phyloP scores from a whole-genome alignment of 2,113 vertebrate species.

The Brachypodius melanocephalos region DNA sequence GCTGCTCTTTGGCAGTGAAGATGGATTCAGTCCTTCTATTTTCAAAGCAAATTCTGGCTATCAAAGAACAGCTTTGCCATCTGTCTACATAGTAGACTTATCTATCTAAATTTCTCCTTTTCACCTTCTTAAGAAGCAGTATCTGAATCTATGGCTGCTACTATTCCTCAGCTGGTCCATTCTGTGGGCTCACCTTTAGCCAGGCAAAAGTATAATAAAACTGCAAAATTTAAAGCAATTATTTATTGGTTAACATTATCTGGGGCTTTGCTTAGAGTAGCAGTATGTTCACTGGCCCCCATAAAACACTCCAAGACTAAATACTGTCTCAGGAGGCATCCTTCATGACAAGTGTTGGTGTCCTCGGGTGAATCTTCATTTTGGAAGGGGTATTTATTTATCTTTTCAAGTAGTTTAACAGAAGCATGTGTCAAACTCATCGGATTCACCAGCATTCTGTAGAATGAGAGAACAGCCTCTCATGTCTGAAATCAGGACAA shows the following conservation, averaged over 20 bases:
- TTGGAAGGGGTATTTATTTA: background rate
- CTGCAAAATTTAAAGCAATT: background rate
- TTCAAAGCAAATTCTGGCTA: background rate
- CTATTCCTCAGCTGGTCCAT: background rate
- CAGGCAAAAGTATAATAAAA: background rate
- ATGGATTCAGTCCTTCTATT: background rate
- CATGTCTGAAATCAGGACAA: background rate
- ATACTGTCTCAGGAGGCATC: background rate
- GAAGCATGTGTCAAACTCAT: background rate
- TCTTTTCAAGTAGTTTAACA: background rate
- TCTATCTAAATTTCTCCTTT: background rate
- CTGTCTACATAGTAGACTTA: background rate
- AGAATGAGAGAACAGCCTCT: background rate
- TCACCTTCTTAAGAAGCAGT: background rate
- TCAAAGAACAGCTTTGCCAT: background rate
- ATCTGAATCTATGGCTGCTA: background rate
- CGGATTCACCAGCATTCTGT: background rate
- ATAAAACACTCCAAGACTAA: too few species aligned
- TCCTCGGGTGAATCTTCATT: background rate
- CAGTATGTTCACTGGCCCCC: background rate
- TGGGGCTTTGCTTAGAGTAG: background rate
- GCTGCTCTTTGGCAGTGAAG: background rate
- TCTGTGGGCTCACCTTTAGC: background rate
- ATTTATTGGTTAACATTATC: background rate
- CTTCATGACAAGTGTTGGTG: background rate